Base-by-base conservation (phyloP, 2,888 invertebrate genomes). In the Microdon myrmicae region DNA sequence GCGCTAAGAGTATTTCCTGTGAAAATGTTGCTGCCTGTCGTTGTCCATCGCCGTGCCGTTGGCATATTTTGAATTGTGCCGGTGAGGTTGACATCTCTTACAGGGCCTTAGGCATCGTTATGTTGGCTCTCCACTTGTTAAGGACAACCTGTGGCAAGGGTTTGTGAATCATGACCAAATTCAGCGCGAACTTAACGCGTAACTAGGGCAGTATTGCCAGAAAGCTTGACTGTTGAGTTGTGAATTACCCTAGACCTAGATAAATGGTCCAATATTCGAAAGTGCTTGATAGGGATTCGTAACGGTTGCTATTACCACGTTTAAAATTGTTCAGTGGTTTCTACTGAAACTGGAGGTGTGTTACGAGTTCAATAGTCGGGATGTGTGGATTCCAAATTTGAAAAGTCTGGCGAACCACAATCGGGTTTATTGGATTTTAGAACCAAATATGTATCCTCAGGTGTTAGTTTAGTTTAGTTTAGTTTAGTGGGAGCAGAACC, bases 1-100 rank as follows among this genome's bases (percentile, higher is more conserved):
- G 66, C 66, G 66, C 66, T 66, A 66, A 66, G 66, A 66, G 59
- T 59, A 66, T 66, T 66, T 66, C 59, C 66, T 44, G 48, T 39
- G 59, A 66, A 66, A 66, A 66, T 59, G 66, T 59, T 66, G 66
- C 59, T 43, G 56, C 32, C 37, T 64, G 64, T 64, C 64, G 41
- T 41, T 58, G 64, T 64, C 64, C 66, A 41, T 19, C 31, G 53
- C 47, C 22, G 8, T 66, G 53, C 59, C 44, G 66, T 59, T 66
- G 66, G 66, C 59, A 66, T 59, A 48, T 66, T 66, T 59, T 54
- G 59, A 66, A 66, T 66, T 66, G 53, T 59, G 59, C 56, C 66
- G 54, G 48, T 59, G 28, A 59, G 51, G 58, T 41, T 35, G 13
- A 31, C 28, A 14, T 41, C 22, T 16, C 38, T 43, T 38, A n/a